These are phyloP conservation scores for Xestia rhomboidea DNA, from an alignment of 2,888 invertebrate species.

Conservation along the genomic window DNA sequence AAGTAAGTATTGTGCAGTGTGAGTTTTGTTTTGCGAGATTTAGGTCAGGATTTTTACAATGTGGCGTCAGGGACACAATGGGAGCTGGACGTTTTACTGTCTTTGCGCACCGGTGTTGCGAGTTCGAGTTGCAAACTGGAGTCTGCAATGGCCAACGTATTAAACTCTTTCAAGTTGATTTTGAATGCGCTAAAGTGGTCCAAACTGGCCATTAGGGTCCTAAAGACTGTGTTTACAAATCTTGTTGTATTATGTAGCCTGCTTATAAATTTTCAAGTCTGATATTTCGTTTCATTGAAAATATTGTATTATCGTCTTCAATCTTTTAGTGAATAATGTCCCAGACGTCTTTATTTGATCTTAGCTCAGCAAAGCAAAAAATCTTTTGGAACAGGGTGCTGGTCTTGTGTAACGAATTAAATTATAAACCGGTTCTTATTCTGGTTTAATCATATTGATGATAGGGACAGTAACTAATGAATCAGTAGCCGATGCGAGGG, in stretches of 20 bases:
- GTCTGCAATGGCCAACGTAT: slow-evolving; percentile 52
- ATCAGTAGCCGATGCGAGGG: slow-evolving; percentile 72
- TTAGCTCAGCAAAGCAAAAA: slow-evolving; percentile 64
- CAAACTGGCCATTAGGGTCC: slow-evolving; percentile 55
- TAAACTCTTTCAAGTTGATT: slow-evolving; percentile 62
- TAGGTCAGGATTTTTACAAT: slow-evolving; percentile 89
- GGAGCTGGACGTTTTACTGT: slow-evolving; percentile 80
- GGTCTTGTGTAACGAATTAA: slow-evolving; percentile 73
- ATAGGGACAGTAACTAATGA: slow-evolving; percentile 76
- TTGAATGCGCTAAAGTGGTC: slow-evolving; percentile 58
- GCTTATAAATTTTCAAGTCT: slow-evolving; percentile 27
- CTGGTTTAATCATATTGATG: slow-evolving; percentile 80
- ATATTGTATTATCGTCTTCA: slow-evolving; percentile 39
- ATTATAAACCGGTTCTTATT: slow-evolving; percentile 79
- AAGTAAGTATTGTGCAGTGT: slow-evolving; percentile 88
- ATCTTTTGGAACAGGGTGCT: slow-evolving; percentile 65
- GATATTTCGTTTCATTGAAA: slow-evolving; percentile 34
- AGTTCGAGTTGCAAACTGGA: slow-evolving; percentile 66
- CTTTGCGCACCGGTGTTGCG: slow-evolving; percentile 68
- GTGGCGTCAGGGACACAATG: slow-evolving; percentile 87
- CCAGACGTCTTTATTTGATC: slow-evolving; percentile 61
- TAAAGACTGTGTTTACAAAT: slow-evolving; percentile 59
- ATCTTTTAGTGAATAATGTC: slow-evolving; percentile 52
- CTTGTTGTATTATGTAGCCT: slow-evolving; percentile 46
- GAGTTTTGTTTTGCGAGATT: slow-evolving; percentile 89